Evolutionary conservation across 2,888 invertebrate species (phyloP), one percentile per base, ranked within the genome.

Genomic region (Julus scandinavius): DNA sequence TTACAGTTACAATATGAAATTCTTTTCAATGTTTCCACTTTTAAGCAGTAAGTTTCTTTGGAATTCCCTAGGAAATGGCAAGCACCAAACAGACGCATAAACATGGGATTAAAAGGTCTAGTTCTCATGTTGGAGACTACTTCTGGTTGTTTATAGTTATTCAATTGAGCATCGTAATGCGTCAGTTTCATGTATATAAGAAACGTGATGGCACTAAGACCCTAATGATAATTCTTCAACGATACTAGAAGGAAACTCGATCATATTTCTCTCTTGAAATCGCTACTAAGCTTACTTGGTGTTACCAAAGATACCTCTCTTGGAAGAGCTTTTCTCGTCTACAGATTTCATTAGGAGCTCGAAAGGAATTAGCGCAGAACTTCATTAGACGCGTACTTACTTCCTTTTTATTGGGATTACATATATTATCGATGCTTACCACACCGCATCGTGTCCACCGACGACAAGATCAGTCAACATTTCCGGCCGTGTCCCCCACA

Each of bases 361-460:
- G n/a, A 20, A 63, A 63, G 63, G 63, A 63, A 63, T 63, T 63
- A 63, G 63, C 20, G 63, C 63, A n/a, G 63, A 63, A 63, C n/a
- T 63, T 63, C 63, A 63, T 63, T 63, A 63, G 63, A 63, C 63
- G 5, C 63, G 63, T n/a, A 63, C 63, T 63, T 63, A 63, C 63
- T 20, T 63, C 63, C 63, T 63, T 63, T 63, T 63, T 63, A 63
- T 63, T 63, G 63, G 63, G 63, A 63, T 63, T 63, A 63, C 63
- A 20, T n/a, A 63, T 63, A 63, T 63, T 63, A 63, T 63, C 63
- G 63, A 63, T 63, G 63, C 63, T 63, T 63, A 63, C 63, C 63
- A 63, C 63, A 63, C 63, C 63, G 9, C 63, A 63, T n/a, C 63
- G n/a, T 63, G n/a, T 63, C n/a, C 63, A 63, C 63, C 3, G 63